Evolutionary conservation across 2,888 invertebrate genomes (phyloP).

Genomic region (Papilio elwesi): DNA sequence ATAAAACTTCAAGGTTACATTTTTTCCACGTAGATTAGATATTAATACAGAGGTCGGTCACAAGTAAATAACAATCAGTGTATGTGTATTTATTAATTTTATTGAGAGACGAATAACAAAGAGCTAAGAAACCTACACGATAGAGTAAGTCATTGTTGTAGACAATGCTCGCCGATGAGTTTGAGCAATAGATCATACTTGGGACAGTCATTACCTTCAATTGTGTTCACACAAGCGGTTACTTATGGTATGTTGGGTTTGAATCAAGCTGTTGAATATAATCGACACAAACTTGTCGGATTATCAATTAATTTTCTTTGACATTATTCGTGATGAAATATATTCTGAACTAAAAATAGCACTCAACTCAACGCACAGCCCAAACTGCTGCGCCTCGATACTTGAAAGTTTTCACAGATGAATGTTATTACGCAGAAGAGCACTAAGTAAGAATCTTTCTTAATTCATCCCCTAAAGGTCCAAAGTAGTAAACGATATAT

Average conservation of each 20-base stretch:
- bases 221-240: slow-evolving; percentile 40
- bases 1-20: background rate
- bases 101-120: slow-evolving; percentile 26
- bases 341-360: no score
- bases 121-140: slow-evolving; percentile 17
- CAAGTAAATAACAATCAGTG: slow-evolving; percentile 31
- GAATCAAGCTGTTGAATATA: slow-evolving; percentile 14
- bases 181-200: slow-evolving; percentile 38
- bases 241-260: slow-evolving; percentile 32
- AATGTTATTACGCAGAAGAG: no score
- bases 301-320: slow-evolving; percentile 23
- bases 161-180: slow-evolving; percentile 37
- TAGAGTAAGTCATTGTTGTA: slow-evolving; percentile 32
- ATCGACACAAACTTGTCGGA: slow-evolving; percentile 7
- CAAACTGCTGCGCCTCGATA: no score
- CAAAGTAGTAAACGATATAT: no score
- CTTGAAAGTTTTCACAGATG: no score
- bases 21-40: slow-evolving; percentile 6
- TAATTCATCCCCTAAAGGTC: no score
- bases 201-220: slow-evolving; percentile 37
- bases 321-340: background rate
- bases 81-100: slow-evolving; percentile 18
- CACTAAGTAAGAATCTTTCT: no score
- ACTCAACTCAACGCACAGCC: no score
- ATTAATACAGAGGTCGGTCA: slow-evolving; percentile 29